Conservation (phyloP, 2,888 invertebrate species). For the Anodontia alba region DNA sequence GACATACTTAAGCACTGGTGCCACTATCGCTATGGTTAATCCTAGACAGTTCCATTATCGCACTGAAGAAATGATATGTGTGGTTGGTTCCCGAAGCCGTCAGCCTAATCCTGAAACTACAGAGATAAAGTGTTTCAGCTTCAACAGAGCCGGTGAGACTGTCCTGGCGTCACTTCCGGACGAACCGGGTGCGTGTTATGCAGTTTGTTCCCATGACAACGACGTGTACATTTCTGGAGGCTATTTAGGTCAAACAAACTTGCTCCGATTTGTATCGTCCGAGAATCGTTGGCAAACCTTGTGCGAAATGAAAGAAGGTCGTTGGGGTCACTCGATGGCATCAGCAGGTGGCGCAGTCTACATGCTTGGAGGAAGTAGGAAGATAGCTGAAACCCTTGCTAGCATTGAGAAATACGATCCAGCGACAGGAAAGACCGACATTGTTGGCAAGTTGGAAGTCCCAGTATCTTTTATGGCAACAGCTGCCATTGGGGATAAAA, state of each 20-base stretch:
- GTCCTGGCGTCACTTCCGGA: slow-evolving; percentile 55
- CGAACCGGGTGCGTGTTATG: slow-evolving; percentile 63
- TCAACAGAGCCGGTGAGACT: slow-evolving; percentile 47
- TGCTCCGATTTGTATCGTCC: slow-evolving; percentile 48
- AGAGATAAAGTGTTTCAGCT: slow-evolving; percentile 65
- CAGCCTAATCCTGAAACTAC: slow-evolving; percentile 67
- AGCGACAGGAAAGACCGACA: slow-evolving; percentile 17
- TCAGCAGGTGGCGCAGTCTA: slow-evolving; percentile 38
- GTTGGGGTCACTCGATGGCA: slow-evolving; percentile 63
- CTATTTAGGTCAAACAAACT: slow-evolving; percentile 46
- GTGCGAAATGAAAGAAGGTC: slow-evolving; percentile 44
- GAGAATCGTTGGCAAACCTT: slow-evolving; percentile 55
- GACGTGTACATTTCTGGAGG: slow-evolving; percentile 63
- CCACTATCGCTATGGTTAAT: not conserved
- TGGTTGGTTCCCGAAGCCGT: slow-evolving; percentile 66
- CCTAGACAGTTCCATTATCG: slow-evolving; percentile 52
- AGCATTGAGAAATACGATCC: slow-evolving; percentile 56
- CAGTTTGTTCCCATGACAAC: slow-evolving; percentile 54
- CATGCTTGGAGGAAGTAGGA: slow-evolving; percentile 58
- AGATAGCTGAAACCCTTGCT: slow-evolving; percentile 44
- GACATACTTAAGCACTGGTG: slow-evolving; percentile 5
- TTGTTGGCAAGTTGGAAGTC: slow-evolving; percentile 45
- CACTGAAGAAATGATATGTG: slow-evolving; percentile 68
- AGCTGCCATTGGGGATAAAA: slow-evolving; percentile 47
- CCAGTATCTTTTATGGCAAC: slow-evolving; percentile 60